Percentiles rank a stretch among this genome's conserved stretches.
phyloP scores from a whole-genome alignment of 2,888 invertebrate genomes.

The Prosopocoilus inquinatus region DNA sequence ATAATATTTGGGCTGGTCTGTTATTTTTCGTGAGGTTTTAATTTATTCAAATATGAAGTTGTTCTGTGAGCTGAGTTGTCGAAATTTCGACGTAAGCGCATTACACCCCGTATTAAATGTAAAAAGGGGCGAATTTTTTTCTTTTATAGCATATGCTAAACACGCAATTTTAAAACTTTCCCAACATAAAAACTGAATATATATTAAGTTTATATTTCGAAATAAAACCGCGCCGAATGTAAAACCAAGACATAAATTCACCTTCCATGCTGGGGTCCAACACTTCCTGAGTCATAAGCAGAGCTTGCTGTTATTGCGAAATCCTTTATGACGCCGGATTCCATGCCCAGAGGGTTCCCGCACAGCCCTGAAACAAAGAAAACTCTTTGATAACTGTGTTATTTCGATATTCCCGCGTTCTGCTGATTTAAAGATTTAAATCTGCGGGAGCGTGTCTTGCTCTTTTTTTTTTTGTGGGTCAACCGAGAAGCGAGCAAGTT shows the following conservation, averaged over 20 bases:
- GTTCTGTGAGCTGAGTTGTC: too few relatives aligned
- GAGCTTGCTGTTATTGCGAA: conserved; percentile 78
- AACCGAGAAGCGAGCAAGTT: neutral
- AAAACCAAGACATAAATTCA: conserved; percentile 39
- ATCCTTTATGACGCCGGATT: conserved; percentile 75
- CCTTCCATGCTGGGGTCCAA: conserved; percentile 82
- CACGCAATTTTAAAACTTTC: too few relatives aligned
- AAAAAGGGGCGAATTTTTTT: too few relatives aligned
- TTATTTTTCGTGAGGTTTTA: too few relatives aligned
- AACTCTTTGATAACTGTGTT: conserved; percentile 10
- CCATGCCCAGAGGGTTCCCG: conserved; percentile 74
- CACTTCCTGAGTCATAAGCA: conserved; percentile 75
- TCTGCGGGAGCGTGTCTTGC: neutral
- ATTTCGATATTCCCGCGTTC: conserved; percentile 1
- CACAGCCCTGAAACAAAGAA: conserved; percentile 63
- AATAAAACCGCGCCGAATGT: too few relatives aligned
- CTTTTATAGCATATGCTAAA: too few relatives aligned
- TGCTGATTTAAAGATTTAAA: conserved; percentile 1
- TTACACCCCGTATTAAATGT: too few relatives aligned
- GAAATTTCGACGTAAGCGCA: too few relatives aligned
- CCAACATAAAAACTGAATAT: too few relatives aligned
- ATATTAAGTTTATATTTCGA: too few relatives aligned
- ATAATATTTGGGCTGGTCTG: too few relatives aligned
- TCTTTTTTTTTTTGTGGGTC: neutral
- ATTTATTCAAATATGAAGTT: too few relatives aligned